A percentile compares a stretch with the other conserved stretches of the same genome.
Evolutionary conservation across 2,797 vertebrate species (phyloP).

Genomic region (Notolepis coatsorum): DNA sequence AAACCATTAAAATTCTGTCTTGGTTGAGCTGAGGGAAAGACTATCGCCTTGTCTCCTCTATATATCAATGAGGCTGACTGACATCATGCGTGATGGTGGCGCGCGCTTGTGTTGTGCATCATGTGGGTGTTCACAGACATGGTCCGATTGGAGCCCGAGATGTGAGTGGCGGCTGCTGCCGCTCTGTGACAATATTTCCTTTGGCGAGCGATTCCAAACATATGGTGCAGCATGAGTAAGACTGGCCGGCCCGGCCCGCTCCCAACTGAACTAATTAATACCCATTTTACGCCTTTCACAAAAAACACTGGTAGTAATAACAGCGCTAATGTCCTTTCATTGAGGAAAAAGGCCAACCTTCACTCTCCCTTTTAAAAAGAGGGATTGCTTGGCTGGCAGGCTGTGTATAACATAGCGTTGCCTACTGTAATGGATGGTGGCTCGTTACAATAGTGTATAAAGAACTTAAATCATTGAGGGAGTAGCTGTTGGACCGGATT

Average conservation of each 20-base stretch:
- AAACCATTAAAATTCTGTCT: slow-evolving; percentile 61
- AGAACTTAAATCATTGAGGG: slow-evolving; percentile 47
- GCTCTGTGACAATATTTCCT: slow-evolving; percentile 61
- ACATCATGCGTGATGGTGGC: too few relatives aligned
- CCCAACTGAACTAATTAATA: slow-evolving; percentile 78
- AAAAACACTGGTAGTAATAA: slow-evolving; percentile 61
- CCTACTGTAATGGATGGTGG: slow-evolving; percentile 43
- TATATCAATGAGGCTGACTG: slow-evolving; percentile 7
- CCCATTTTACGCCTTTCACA: slow-evolving; percentile 66
- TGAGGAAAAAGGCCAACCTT: slow-evolving; percentile 44
- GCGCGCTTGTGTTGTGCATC: slow-evolving; percentile 23
- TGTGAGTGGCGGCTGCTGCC: slow-evolving; percentile 52
- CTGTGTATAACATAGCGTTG: slow-evolving; percentile 27
- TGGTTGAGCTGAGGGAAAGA: slow-evolving; percentile 56
- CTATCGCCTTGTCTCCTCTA: slow-evolving; percentile 38
- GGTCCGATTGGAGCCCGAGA: slow-evolving; percentile 37
- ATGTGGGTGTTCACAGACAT: slow-evolving; percentile 46
- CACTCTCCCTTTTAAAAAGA: slow-evolving; percentile 39
- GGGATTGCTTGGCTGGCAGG: slow-evolving; percentile 37
- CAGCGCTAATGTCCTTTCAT: slow-evolving; percentile 56
- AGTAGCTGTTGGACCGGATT: slow-evolving; percentile 41
- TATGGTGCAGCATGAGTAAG: slow-evolving; percentile 66
- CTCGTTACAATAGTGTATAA: slow-evolving; percentile 53
- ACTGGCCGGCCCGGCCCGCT: slow-evolving; percentile 55
- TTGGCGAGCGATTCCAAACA: slow-evolving; percentile 67